Conservation (phyloP, 2,797 vertebrate species). For the Sebastes vulpes region DNA sequence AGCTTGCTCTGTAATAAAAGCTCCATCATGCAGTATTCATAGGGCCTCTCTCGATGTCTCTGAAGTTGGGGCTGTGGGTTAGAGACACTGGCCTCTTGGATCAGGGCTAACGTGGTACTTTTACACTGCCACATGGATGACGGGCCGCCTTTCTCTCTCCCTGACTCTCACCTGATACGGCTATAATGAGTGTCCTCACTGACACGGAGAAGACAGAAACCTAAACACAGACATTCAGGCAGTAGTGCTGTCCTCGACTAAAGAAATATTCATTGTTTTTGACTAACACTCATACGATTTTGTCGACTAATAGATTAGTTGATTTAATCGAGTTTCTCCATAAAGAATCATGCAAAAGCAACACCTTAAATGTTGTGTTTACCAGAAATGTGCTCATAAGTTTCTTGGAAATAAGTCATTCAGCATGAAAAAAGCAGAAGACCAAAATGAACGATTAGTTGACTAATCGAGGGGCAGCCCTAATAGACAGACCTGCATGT, state of each 20-base stretch:
- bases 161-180: conserved; percentile 56
- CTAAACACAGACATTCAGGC: background rate
- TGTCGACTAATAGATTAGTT: too few relatives aligned
- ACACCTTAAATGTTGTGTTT: too few relatives aligned
- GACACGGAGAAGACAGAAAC: conserved; percentile 13
- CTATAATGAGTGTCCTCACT: conserved; percentile 18
- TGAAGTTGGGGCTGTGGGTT: conserved; percentile 80
- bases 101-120: conserved; percentile 68
- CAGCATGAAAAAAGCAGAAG: too few relatives aligned
- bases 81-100: conserved; percentile 57
- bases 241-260: background rate
- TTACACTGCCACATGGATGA: conserved; percentile 59
- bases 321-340: too few relatives aligned
- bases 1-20: conserved; percentile 82
- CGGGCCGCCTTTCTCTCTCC: conserved; percentile 24
- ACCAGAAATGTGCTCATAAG: too few relatives aligned
- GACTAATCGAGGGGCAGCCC: too few relatives aligned
- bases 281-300: too few relatives aligned
- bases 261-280: too few relatives aligned
- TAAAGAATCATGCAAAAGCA: too few relatives aligned
- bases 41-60: conserved; percentile 71
- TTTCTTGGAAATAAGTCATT: too few relatives aligned
- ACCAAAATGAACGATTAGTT: too few relatives aligned
- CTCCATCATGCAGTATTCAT: conserved; percentile 87
- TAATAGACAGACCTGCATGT: background rate